Evolutionary conservation across 2,797 vertebrate genomes (phyloP).

Genomic region (Coracias cyanogaster): DNA sequence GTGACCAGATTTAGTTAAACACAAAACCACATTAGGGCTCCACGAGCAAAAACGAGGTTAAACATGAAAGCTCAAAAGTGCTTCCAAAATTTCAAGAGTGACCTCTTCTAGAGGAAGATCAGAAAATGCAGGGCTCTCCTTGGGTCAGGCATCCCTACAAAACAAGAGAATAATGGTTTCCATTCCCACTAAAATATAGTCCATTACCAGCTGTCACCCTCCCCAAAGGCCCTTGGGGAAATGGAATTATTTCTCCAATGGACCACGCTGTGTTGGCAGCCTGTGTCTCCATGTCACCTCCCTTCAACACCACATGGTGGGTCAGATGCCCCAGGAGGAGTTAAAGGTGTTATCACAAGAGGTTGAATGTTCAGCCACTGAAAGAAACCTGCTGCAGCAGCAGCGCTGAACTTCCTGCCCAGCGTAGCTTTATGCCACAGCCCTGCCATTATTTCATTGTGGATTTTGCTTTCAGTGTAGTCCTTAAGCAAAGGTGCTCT

Average conservation of each 20-base stretch:
- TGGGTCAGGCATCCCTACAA: neutral
- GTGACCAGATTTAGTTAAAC: neutral
- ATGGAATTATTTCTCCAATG: neutral
- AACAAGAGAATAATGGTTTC: neutral
- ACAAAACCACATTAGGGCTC: neutral
- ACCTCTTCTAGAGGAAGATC: neutral
- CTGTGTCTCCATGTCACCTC: neutral
- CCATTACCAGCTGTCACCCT: neutral
- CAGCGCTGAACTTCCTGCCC: neutral
- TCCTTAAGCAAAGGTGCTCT: conserved; percentile 14
- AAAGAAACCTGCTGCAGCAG: neutral
- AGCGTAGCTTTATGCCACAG: neutral
- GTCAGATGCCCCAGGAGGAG: neutral
- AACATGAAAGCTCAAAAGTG: neutral
- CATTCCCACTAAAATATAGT: neutral
- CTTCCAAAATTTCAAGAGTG: neutral
- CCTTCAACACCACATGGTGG: neutral
- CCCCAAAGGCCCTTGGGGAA: neutral
- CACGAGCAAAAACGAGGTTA: neutral
- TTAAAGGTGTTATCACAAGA: neutral
- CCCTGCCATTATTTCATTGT: neutral
- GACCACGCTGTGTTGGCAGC: neutral
- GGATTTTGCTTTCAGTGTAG: conserved; percentile 1
- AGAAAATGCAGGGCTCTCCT: neutral
- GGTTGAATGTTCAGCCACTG: neutral